Conservation (phyloP, 1,140 invertebrate genomes). For the Listronotus oregonensis region DNA sequence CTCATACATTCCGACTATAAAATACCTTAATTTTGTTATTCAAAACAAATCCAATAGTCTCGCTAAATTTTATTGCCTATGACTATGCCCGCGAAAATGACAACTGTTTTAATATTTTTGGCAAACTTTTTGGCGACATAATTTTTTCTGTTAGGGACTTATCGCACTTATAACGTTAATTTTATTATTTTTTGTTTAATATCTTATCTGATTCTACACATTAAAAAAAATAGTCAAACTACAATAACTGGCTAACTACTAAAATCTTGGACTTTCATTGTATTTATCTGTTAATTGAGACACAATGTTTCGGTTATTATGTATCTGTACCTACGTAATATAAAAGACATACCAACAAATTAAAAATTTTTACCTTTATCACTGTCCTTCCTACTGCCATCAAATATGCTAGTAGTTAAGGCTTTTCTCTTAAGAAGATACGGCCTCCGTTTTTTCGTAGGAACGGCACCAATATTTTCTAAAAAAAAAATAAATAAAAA, state of each 20-base stretch:
- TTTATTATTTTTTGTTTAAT: too few species aligned
- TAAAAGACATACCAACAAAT: too few species aligned
- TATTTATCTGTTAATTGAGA: too few species aligned
- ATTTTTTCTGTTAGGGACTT: too few species aligned
- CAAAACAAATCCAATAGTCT: conserved; percentile 8
- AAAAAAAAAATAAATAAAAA: conserved; percentile 40
- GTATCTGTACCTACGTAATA: too few species aligned
- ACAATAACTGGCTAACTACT: too few species aligned
- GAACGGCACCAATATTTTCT: conserved; percentile 58
- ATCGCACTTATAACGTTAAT: too few species aligned
- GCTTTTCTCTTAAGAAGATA: conserved; percentile 82
- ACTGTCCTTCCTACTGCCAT: conserved; percentile 70
- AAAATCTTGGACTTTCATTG: too few species aligned
- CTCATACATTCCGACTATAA: too few species aligned
- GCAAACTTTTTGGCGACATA: background rate
- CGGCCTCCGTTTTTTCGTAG: conserved; percentile 73
- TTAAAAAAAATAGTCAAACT: too few species aligned
- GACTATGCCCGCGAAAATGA: conserved; percentile 5
- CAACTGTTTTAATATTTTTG: conserved; percentile 14
- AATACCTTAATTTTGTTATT: conserved; percentile 1
- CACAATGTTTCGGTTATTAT: too few species aligned
- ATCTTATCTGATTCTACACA: too few species aligned
- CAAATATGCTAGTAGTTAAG: conserved; percentile 82
- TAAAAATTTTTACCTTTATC: conserved; percentile 52
- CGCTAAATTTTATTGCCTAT: conserved; percentile 9